phyloP scores from a whole-genome alignment of 2,113 vertebrate species.

The Callipepla californica region DNA sequence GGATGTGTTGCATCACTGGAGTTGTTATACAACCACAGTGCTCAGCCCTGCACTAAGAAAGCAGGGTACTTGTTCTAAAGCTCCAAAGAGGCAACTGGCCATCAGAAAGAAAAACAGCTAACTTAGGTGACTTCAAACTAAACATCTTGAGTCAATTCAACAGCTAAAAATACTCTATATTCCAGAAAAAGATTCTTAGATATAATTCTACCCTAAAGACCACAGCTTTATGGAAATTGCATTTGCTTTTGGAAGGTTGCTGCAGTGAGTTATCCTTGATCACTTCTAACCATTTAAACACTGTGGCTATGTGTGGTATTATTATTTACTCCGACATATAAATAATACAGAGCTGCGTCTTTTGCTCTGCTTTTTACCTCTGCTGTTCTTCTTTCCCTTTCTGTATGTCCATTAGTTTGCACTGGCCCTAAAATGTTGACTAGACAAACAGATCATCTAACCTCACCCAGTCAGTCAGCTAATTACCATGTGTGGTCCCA shows the following conservation, averaged over 20 bases:
- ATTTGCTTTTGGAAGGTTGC: background rate
- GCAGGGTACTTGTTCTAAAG: background rate
- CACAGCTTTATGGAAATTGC: background rate
- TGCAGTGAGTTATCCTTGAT: background rate
- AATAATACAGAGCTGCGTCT: background rate
- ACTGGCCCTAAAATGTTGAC: background rate
- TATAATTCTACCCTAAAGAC: background rate
- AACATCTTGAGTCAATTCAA: background rate
- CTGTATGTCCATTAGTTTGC: background rate
- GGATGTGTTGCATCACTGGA: background rate
- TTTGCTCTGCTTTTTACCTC: background rate
- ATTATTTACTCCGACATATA: background rate
- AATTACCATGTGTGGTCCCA: slow-evolving; percentile 48
- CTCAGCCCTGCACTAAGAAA: background rate
- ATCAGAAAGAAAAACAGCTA: background rate
- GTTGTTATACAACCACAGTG: background rate
- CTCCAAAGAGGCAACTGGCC: background rate
- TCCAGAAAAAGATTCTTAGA: background rate
- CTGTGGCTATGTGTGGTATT: background rate
- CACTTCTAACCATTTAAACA: background rate
- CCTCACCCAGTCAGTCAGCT: slow-evolving; percentile 39
- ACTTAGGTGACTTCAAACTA: background rate
- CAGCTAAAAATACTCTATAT: background rate
- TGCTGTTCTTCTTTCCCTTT: background rate
- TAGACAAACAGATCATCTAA: slow-evolving; percentile 10